Evolutionary conservation across 2,888 invertebrate genomes (phyloP), one percentile per base, ranked within the genome.

Genomic region (Cistogaster globosa): DNA sequence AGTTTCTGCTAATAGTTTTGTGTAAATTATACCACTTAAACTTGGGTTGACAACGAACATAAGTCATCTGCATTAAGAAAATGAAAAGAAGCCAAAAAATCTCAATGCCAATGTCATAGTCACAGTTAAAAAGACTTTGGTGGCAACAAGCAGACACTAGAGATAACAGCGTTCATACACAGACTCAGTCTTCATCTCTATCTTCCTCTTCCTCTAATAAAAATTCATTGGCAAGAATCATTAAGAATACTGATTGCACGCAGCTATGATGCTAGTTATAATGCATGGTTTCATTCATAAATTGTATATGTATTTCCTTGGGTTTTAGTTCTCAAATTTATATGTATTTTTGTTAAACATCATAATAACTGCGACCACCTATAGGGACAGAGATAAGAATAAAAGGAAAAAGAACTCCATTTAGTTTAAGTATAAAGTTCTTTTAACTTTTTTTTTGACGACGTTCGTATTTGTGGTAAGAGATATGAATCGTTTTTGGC

Each of bases 1-100:
- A 68, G 68, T 68, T 68, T 82, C 68, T 76, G 57, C 67, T 62
- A 67, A 83, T 88, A 88, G 88, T 87, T 88, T 88, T 89, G 88
- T 89, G 89, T 88, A 89, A 89, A 89, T 89, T 88, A 88, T 85
- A 88, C 89, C 87, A 89, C 89, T 89, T 89, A 88, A 88, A 88
- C 81, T 78, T 77, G 84, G 81, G 85, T 86, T 87, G 88, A 88
- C 88, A 86, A 86, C 87, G 84, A 76, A 58, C 82, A 83, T 83
- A 86, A 86, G 79, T 86, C 75, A 82, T 86, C 76, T 74, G 80
- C 67, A 74, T 65, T 81, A 57, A 32, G 75, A 81, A 81, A 84
- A 51, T 60, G 51, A 75, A 67, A 62, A 60, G 83, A 77, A 69
- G 81, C 83, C 80, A 81, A 80, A 77, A n/a, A 84, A 63, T 81